Conservation (phyloP, 2,888 invertebrate species). For the Cerastoderma edule region DNA sequence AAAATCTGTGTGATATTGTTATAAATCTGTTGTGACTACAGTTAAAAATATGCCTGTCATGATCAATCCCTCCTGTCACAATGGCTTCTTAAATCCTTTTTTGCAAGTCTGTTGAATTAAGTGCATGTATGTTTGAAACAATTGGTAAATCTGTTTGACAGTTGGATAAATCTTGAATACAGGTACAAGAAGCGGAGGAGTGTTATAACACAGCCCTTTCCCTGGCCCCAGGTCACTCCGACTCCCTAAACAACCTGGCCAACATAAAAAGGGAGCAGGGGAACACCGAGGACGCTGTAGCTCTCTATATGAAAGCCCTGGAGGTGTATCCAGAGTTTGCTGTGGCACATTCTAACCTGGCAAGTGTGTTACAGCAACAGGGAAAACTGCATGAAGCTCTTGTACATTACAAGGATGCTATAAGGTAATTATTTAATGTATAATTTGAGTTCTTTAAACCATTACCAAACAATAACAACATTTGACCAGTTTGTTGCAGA, state of each 20-base stretch:
- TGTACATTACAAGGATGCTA: conserved; percentile 98
- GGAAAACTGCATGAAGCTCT: conserved; percentile 98
- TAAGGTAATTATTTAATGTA: conserved; percentile 84
- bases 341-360: conserved; percentile 99
- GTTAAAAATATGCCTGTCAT: too few species aligned
- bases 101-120: too few species aligned
- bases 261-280: conserved; percentile 99
- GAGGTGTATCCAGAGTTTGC: conserved; percentile 98
- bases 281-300: conserved; percentile 95
- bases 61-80: too few species aligned
- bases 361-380: conserved; percentile 98
- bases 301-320: conserved; percentile 92
- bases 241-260: conserved; percentile 98
- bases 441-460: background rate
- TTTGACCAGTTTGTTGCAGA: background rate
- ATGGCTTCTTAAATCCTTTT: too few species aligned
- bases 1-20: too few species aligned
- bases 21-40: too few species aligned
- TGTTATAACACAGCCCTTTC: conserved; percentile 98
- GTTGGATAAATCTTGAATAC: too few species aligned
- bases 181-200: conserved; percentile 96
- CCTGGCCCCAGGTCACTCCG: conserved; percentile 98
- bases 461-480: background rate
- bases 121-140: background rate
- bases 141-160: background rate